Base-by-base conservation (phyloP, 2,888 invertebrate species). In the Metallyticus violacea region DNA sequence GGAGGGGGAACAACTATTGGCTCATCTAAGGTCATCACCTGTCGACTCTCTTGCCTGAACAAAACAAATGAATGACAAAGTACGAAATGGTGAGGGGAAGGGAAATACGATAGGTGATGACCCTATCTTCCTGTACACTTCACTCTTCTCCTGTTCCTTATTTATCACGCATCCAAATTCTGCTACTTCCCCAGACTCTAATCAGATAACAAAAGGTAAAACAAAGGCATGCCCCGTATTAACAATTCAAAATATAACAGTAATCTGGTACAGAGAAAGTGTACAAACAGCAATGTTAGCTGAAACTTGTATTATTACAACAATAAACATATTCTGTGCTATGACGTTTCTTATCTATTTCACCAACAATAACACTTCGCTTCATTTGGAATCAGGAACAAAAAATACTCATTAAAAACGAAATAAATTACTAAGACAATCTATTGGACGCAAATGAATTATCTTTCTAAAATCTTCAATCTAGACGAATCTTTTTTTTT, bases 351-450 rank as follows among this genome's bases (percentile, higher is more conserved):
- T 62, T 62, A 62, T 15, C 40, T 62, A 62, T 62, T 9, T 62
- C 40, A 62, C 40, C 40, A 40, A 40, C 40, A 40, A 40, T 40
- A 40, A 40, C 40, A 40, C 40, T 62, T 62, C 40, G 40, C 40
- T 62, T 62, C 40, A 22, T 62, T 62, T 62, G 40, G 40, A 26
- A 62, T 27, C 26, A 83, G 83, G 83, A 83, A 83, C 83, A 83
- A 83, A 80, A 83, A 28, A 29, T 27, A 83, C 30, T 82, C 27
- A 77, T 26, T 28, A 76, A 28, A n/a, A 62, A 62, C 40, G 40
- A 62, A 83, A 83, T 83, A 83, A 83, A 83, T 83, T 83, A 83
- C 77, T 83, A 83, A 26, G 9, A 83, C 28, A 83, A 82, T 76
- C 76, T 76, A 76, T 30, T 40, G 40, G 9, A 81, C 9, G 62